A percentile compares a stretch with the other conserved stretches of the same genome.
phyloP scores from a whole-genome alignment of 2,888 invertebrate genomes.

The Heliconius ismenius region DNA sequence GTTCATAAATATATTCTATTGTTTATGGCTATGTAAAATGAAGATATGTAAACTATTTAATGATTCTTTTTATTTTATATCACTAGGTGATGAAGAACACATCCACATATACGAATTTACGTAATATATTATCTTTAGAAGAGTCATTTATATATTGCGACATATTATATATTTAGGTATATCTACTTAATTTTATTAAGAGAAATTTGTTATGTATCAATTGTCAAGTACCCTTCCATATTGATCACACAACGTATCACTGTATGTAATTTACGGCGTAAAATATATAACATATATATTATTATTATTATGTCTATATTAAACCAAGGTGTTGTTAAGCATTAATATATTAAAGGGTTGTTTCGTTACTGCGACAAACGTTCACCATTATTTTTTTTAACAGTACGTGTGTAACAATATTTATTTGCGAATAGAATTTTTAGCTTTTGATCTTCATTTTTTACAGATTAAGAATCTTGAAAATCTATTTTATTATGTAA shows the following conservation, averaged over 20 bases:
- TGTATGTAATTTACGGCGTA: conserved; percentile 32
- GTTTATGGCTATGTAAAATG: conserved; percentile 60
- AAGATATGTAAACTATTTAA: conserved; percentile 71
- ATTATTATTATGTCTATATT: conserved; percentile 22
- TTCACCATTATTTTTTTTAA: background rate
- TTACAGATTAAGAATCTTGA: background rate
- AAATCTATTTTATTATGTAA: background rate
- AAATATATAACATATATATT: conserved; percentile 26
- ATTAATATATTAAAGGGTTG: conserved; percentile 13
- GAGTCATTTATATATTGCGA: conserved; percentile 54
- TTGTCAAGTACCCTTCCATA: conserved; percentile 45
- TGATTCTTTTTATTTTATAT: conserved; percentile 57
- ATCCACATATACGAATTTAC: conserved; percentile 50
- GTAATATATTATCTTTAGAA: conserved; percentile 47
- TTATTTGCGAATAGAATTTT: background rate
- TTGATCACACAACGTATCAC: conserved; percentile 48
- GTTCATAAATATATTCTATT: conserved; percentile 45
- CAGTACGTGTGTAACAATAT: background rate
- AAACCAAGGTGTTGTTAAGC: conserved; percentile 4
- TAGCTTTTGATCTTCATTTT: background rate
- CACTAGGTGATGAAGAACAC: conserved; percentile 50
- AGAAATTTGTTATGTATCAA: conserved; percentile 52
- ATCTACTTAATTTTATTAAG: conserved; percentile 74
- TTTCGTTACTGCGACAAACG: conserved; percentile 20
- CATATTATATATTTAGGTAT: conserved; percentile 45